phyloP scores from a whole-genome alignment of 2,113 vertebrate species.

The Azemiops feae region DNA sequence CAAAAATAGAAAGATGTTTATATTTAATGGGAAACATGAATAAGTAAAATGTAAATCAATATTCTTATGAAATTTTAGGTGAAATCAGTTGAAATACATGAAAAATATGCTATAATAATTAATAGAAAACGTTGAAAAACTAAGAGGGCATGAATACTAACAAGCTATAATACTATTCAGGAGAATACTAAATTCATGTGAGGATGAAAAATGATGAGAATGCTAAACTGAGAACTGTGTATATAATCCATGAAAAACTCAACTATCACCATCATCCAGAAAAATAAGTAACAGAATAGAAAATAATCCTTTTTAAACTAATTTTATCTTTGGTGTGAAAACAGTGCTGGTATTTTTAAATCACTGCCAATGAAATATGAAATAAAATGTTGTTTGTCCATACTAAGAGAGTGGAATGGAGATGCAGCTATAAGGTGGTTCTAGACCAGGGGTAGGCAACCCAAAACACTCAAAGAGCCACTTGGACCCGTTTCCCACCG shows the following conservation, averaged over 20 bases:
- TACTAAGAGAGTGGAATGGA: not conserved
- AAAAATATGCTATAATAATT: not conserved
- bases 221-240: not conserved
- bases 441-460: no score
- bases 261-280: not conserved
- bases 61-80: slow-evolving; percentile 17
- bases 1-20: slow-evolving; percentile 44
- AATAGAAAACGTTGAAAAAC: not conserved
- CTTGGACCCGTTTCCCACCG: no score
- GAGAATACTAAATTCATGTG: not conserved
- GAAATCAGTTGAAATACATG: not conserved
- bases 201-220: not conserved
- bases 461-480: no score
- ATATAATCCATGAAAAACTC: not conserved
- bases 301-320: not conserved
- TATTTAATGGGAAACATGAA: slow-evolving; percentile 44
- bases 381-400: not conserved
- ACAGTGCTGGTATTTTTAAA: not conserved
- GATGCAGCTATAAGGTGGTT: not conserved
- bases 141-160: not conserved
- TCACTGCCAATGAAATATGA: not conserved
- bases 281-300: not conserved
- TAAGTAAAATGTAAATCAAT: slow-evolving; percentile 43
- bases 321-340: not conserved
- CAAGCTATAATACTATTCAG: not conserved